phyloP scores from a whole-genome alignment of 2,888 invertebrate species.

The Eupithecia insigniata region DNA sequence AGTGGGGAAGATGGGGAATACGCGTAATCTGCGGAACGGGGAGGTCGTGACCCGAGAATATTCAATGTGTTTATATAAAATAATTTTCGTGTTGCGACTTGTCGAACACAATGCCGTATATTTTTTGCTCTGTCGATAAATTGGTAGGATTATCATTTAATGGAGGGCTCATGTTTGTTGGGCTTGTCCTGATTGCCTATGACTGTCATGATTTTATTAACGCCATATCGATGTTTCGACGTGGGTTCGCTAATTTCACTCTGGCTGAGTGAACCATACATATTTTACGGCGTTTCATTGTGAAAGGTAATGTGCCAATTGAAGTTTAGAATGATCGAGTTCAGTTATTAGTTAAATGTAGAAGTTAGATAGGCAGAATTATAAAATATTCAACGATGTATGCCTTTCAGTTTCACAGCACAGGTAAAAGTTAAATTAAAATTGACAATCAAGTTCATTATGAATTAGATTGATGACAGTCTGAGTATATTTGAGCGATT shows the following conservation, averaged over 20 bases:
- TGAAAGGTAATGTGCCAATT: conserved; percentile 69
- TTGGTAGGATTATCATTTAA: conserved; percentile 84
- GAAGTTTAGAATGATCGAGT: conserved; percentile 67
- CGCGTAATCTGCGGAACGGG: conserved; percentile 70
- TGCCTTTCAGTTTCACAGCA: conserved; percentile 67
- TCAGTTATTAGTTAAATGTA: conserved; percentile 69
- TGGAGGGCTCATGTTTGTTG: conserved; percentile 83
- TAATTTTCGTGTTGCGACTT: conserved; percentile 84
- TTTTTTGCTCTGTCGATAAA: conserved; percentile 82
- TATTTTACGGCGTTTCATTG: conserved; percentile 70
- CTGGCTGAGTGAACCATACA: conserved; percentile 60
- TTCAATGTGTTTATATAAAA: conserved; percentile 84
- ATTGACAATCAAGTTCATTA: conserved; percentile 65
- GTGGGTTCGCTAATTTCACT: conserved; percentile 64
- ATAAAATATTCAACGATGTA: conserved; percentile 66
- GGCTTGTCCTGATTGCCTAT: conserved; percentile 80
- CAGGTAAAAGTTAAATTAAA: conserved; percentile 63
- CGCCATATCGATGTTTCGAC: conserved; percentile 70
- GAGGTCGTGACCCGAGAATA: conserved; percentile 75
- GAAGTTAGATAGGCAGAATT: conserved; percentile 68
- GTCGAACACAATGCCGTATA: conserved; percentile 78
- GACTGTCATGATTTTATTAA: conserved; percentile 83
- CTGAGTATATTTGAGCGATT: background rate
- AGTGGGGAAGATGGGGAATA: conserved; percentile 67
- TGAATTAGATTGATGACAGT: conserved; percentile 43